These are phyloP conservation scores for Coregonus suidteri DNA, from an alignment of 2,797 vertebrate genomes.

Conservation along the genomic window DNA sequence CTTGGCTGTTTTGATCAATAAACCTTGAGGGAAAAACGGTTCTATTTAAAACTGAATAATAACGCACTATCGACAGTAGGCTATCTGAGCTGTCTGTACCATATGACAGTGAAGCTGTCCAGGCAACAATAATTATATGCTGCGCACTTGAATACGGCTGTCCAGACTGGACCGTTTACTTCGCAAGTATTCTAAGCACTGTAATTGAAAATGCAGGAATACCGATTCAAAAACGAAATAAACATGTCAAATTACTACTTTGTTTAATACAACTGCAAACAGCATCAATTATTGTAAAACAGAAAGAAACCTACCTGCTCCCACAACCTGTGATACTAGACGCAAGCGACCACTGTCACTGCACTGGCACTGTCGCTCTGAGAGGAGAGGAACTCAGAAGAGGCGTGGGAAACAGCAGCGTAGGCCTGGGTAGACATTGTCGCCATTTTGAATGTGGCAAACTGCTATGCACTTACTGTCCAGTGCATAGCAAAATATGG, in stretches of 20 bases:
- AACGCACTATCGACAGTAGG: too few species aligned
- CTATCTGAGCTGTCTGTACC: too few species aligned
- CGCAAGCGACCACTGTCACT: neutral
- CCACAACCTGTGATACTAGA: neutral
- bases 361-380: too few species aligned
- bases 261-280: neutral
- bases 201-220: neutral
- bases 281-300: neutral
- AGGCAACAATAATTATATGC: too few species aligned
- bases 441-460: neutral
- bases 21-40: neutral
- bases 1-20: neutral
- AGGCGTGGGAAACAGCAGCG: too few species aligned
- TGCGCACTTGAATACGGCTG: neutral
- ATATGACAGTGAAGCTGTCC: too few species aligned
- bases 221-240: neutral
- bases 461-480: constrained; percentile 1
- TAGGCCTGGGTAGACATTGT: neutral
- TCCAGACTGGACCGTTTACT: neutral
- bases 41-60: too few species aligned
- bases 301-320: neutral
- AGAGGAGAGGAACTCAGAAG: too few species aligned
- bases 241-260: neutral
- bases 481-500: neutral
- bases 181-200: neutral